Conservation (phyloP, 2,888 invertebrate species). For the Leptinotarsa haldemani region DNA sequence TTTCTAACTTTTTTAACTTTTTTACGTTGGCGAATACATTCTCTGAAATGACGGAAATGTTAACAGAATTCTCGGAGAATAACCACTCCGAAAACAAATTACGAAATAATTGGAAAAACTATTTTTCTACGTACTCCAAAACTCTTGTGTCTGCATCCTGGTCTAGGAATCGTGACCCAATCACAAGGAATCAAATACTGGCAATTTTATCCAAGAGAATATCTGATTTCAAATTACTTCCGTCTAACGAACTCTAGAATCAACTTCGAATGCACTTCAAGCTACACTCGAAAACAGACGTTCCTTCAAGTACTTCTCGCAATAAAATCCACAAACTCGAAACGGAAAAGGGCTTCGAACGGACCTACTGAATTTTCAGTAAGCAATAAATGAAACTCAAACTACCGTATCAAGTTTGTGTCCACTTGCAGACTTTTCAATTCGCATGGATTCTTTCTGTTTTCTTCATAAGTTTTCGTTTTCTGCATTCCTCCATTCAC, state of each 20-base stretch:
- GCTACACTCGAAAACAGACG: not conserved
- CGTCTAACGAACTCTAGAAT: not conserved
- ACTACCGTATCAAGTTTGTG: not conserved
- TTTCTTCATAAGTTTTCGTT: not conserved
- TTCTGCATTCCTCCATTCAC: not conserved
- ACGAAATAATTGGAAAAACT: not conserved
- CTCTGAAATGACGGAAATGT: too few relatives aligned
- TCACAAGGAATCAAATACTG: not conserved
- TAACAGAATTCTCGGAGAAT: too few relatives aligned
- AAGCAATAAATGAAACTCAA: not conserved
- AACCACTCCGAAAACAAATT: too few relatives aligned
- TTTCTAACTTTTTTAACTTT: too few relatives aligned
- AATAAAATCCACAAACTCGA: not conserved
- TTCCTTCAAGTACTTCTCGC: not conserved
- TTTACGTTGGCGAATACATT: too few relatives aligned
- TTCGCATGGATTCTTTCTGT: not conserved
- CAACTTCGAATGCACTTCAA: not conserved
- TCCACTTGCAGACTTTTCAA: not conserved
- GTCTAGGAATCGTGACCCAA: not conserved
- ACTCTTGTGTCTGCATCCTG: not conserved
- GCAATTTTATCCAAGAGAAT: not conserved
- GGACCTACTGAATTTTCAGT: not conserved
- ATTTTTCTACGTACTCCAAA: not conserved
- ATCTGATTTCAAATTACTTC: conserved; percentile 10
- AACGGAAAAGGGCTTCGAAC: not conserved